Base-by-base conservation (phyloP, 2,797 vertebrate species). In the Phalanger gymnotis region DNA sequence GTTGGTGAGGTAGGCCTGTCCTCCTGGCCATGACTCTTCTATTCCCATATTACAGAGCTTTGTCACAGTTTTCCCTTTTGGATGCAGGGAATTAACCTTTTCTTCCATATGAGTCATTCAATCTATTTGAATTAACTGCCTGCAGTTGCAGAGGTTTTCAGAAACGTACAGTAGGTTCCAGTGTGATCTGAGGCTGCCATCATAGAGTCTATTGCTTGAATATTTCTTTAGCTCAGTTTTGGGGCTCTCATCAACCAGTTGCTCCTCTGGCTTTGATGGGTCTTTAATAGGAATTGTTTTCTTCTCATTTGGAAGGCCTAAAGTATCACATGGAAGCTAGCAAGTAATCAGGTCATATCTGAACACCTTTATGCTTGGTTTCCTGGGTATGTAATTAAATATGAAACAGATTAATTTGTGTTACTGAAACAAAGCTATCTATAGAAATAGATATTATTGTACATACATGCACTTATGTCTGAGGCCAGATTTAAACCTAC, bases 11-110 rank as follows among this genome's bases (percentile, higher is more conserved):
- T 0, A 3, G 19, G 0, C 92, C 57, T 40, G 2, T 97, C 94
- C 95, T 87, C 0, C 87, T 96, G 3, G 51, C 5, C 5, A n/a
- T 1, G 11, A 0, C 52, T 30, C 28, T 53, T 89, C 57, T 81
- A 61, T 97, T 10, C 28, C 53, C 53, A 93, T 27, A 54, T 34
- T 97, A 93, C 34, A 5, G 30, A 0, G 28, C 81, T 95, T 97
- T 58, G 58, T 66, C 92, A 90, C 57, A 92, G 66, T 27, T 57
- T 94, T 0, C 5, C 91, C 52, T 12, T 97, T 97, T 56, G 53
- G 28, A 19, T 58, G 0, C 47, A 97, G 90, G 90, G 34, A 94
- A 90, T 53, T 95, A 87, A 94, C 25, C 11, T 97, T 94, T 94
- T 28, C 27, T 57, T 95, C 31, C 16, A 27, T 19, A n/a, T 11